Base-by-base conservation (phyloP, 2,797 vertebrate genomes). In the Platalea minor region DNA sequence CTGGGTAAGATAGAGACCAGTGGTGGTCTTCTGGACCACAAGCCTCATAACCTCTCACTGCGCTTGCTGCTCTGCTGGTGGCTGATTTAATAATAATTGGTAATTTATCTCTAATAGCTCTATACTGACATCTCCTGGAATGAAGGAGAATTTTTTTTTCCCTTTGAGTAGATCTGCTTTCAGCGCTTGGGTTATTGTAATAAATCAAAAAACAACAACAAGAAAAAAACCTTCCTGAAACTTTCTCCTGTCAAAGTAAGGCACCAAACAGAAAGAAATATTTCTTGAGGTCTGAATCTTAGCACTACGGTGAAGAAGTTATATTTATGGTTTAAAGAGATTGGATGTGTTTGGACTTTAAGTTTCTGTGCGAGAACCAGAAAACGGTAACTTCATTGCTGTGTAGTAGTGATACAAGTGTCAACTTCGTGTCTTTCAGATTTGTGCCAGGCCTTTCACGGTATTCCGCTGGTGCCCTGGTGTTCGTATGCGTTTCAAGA, bases 381-480 rank as follows among this genome's bases (percentile, higher is more conserved):
- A 13, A n/a, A 13, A n/a, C 10, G 43, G 41, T 48, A 13, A 12
- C 33, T 50, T 28, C 29, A 2, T 10, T 70, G 68, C 48, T 77
- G 48, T 31, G 46, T 17, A 84, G 26, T 10, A 28, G 41, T 3
- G 13, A 82, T 17, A 45, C 56, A 19, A 29, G 29, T 13, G 24
- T 76, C 2, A 4, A 18, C 21, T 59, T 31, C 73, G 33, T 93
- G 87, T 94, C 61, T 90, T 57, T 77, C 92, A 99, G 99, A 99
- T 99, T 48, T 99, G 99, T 98, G 99, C 99, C 93, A 98, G 99
- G 68, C 99, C 99, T 1, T 99, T 99, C 95, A 99, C 99, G 0
- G 99, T 99, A 56, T 99, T 99, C 96, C 99, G 99, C 56, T 99
- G 99, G 99, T 99, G 99, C 96, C 99, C 99, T 0, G 99, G 99